Evolutionary conservation across 2,113 vertebrate genomes (phyloP).

Genomic region (Cyanoderma ruficeps): DNA sequence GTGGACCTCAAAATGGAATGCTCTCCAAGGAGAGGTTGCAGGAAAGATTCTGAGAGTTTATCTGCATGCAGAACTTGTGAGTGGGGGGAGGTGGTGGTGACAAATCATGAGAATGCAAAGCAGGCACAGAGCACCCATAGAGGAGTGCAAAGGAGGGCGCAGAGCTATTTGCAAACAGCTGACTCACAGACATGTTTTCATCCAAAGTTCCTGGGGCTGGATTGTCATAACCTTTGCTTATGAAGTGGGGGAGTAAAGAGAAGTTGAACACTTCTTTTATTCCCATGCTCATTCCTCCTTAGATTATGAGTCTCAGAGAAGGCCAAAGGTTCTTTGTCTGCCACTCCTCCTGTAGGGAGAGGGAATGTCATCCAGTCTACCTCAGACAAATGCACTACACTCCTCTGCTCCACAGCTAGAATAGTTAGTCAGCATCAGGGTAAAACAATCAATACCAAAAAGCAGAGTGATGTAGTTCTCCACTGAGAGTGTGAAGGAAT

Average conservation of each 20-base stretch:
- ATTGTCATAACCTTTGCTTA: neutral
- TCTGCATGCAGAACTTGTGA: neutral
- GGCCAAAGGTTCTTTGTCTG: neutral
- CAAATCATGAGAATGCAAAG: neutral
- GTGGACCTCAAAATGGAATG: neutral
- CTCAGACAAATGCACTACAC: neutral
- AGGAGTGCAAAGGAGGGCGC: neutral
- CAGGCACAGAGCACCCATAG: neutral
- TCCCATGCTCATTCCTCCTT: neutral
- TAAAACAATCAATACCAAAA: neutral
- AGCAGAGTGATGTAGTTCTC: neutral
- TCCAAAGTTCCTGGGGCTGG: neutral
- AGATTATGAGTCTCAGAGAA: neutral
- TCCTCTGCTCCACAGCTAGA: neutral
- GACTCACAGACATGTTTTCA: constrained; percentile 11
- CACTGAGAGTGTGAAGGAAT: neutral
- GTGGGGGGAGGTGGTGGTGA: fast-evolving
- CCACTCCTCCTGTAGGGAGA: neutral
- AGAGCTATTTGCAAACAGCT: constrained; percentile 21
- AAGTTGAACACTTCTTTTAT: neutral
- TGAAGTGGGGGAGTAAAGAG: neutral
- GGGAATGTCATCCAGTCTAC: neutral
- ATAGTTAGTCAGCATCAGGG: neutral
- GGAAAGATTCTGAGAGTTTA: neutral
- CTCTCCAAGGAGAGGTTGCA: neutral